Base-by-base conservation (phyloP, 2,888 invertebrate species). In the Parelbella ahira region DNA sequence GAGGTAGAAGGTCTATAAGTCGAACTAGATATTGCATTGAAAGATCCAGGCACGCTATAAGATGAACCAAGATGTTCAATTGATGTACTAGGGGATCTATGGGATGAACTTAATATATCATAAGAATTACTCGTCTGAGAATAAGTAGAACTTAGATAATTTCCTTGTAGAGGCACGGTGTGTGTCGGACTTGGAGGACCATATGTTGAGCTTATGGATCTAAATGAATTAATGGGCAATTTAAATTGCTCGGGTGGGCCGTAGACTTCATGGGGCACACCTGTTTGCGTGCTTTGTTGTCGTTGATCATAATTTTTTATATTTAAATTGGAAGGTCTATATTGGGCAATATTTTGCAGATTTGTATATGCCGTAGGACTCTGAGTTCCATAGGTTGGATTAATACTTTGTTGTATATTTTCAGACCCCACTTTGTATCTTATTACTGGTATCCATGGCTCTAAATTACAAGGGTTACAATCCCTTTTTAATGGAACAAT, bases 361-460 rank as follows among this genome's bases (percentile, higher is more conserved):
- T 62, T 63, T 2, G 67, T 54, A 30, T 67, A 63, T 23, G 77
- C 74, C 18, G 82, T 84, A 3, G 78, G 77, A 59, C 78, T 81
- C 1, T 84, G 83, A 2, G 81, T 76, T 6, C 84, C 83, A 43
- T 87, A 84, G 1, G 83, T 80, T 1, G 84, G 75, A 46, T 63
- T 62, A 13, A 55, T 51, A 60, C 60, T 77, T 49, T 68, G 70
- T 41, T 67, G 60, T 45, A 60, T 41, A 64, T 68, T 78, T 71
- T 79, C 75, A 53, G 68, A 63, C 52, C 72, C 73, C 64, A 78
- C 56, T 59, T 82, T 79, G 63, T 84, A 88, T 70, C 76, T 78
- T 55, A 87, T 76, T 48, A 95, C 91, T 20, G 95, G 95, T 56
- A 94, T 90, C 95, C 95, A 95, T 45, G 95, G 95, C 59, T 91